Conservation (phyloP, 2,113 vertebrate species). For the Brachyistius frenatus region DNA sequence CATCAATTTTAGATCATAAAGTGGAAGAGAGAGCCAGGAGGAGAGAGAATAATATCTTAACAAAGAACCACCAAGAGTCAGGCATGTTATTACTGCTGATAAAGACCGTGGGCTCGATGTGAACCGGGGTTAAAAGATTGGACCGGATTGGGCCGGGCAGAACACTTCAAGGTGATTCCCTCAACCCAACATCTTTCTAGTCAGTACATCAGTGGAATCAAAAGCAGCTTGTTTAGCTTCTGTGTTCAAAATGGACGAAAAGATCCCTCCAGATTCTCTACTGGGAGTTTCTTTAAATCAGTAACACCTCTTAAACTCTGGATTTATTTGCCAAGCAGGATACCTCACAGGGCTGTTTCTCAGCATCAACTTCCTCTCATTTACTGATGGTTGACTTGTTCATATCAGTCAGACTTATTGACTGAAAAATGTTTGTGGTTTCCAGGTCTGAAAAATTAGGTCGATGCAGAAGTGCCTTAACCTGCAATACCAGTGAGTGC, state of each 20-base stretch:
- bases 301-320: neutral
- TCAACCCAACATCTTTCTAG: conserved; percentile 10
- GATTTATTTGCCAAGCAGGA: neutral
- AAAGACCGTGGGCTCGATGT: conserved; percentile 18
- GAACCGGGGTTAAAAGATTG: conserved; percentile 45
- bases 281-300: conserved; percentile 2
- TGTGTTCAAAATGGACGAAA: conserved; percentile 17
- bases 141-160: conserved; percentile 10
- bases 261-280: neutral
- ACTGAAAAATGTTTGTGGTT: too few species aligned
- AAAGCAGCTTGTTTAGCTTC: conserved; percentile 29
- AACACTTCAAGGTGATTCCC: conserved; percentile 49
- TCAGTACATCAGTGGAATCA: conserved; percentile 36
- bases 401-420: too few species aligned
- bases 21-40: conserved; percentile 38
- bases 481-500: too few species aligned
- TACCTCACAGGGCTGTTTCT: neutral
- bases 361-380: neutral
- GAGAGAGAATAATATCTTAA: conserved; percentile 58
- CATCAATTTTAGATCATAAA: conserved; percentile 82
- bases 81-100: conserved; percentile 50
- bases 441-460: too few species aligned
- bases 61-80: conserved; percentile 56
- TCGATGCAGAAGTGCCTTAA: too few species aligned
- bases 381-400: too few species aligned